Percentiles rank a stretch among this genome's conserved stretches.
These are phyloP conservation scores for Galeruca laticollis DNA, from an alignment of 2,888 invertebrate genomes.

Conservation along the genomic window DNA sequence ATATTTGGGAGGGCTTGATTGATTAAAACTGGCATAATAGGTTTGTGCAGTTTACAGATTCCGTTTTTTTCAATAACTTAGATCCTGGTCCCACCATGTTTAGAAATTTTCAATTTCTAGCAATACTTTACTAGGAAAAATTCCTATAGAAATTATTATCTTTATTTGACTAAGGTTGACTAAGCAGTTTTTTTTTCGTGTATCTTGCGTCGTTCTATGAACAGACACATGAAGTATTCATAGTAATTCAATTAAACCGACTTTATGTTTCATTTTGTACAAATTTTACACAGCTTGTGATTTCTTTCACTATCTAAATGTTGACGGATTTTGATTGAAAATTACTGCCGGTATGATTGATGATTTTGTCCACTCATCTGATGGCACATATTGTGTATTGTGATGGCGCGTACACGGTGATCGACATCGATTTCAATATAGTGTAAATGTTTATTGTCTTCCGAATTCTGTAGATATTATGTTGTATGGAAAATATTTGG, in stretches of 20 bases:
- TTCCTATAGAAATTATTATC: background rate
- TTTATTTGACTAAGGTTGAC: background rate
- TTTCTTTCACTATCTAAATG: slow-evolving; percentile 25
- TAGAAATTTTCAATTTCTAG: no score
- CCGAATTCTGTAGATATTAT: background rate
- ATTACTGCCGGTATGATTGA: slow-evolving; percentile 28
- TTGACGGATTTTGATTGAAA: slow-evolving; percentile 26
- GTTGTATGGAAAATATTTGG: background rate
- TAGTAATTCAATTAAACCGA: background rate
- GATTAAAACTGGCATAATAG: no score
- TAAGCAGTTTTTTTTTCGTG: background rate
- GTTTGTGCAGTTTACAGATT: no score
- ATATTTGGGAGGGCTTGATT: no score
- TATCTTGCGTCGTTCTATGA: background rate
- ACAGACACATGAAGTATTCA: background rate
- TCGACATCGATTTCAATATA: background rate
- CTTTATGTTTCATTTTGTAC: slow-evolving; percentile 1
- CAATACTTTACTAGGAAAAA: no score
- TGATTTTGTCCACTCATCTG: slow-evolving; percentile 31
- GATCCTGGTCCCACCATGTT: no score
- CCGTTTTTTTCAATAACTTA: no score
- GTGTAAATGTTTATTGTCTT: background rate
- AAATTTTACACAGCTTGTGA: slow-evolving; percentile 1
- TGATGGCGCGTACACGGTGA: background rate
- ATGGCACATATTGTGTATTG: slow-evolving; percentile 29